These are phyloP conservation scores for Sicus ferrugineus DNA, from an alignment of 2,888 invertebrate species.

Conservation along the genomic window DNA sequence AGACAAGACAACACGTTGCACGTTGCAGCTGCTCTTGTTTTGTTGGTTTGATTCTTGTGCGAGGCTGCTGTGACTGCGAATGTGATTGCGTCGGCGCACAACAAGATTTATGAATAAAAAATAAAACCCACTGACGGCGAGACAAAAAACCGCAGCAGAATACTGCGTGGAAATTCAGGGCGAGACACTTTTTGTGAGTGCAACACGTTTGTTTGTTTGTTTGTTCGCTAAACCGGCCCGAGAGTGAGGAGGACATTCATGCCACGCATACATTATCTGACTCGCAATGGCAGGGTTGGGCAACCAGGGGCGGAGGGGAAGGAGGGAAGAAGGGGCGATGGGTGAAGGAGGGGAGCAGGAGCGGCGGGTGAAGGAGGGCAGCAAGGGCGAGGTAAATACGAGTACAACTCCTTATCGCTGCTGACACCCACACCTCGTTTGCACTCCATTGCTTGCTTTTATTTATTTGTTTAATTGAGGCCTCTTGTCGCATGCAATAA, in stretches of 20 bases:
- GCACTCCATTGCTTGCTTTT: constrained; percentile 1
- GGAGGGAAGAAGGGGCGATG: no score
- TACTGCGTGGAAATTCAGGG: constrained; percentile 6
- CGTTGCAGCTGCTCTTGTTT: constrained; percentile 1
- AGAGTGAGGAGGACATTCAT: constrained; percentile 39
- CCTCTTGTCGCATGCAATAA: constrained; percentile 7
- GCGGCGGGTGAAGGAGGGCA: not conserved
- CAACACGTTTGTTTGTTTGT: no score
- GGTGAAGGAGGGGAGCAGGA: no score
- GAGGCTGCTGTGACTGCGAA: not conserved
- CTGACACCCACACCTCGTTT: constrained; percentile 23
- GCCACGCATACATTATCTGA: constrained; percentile 46
- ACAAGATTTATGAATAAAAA: constrained; percentile 56
- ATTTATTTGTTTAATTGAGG: constrained; percentile 16
- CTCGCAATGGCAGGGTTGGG: constrained; percentile 19
- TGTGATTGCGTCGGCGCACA: constrained; percentile 32
- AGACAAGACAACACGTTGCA: constrained; percentile 4
- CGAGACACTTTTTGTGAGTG: constrained; percentile 3
- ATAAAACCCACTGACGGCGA: constrained; percentile 10
- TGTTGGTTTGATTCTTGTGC: not conserved
- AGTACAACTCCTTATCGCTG: not conserved
- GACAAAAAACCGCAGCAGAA: constrained; percentile 11
- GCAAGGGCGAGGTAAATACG: not conserved
- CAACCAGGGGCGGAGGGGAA: no score
- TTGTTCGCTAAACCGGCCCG: constrained; percentile 9